Conservation (phyloP, 2,888 invertebrate species). For the Lochmaea capreae region DNA sequence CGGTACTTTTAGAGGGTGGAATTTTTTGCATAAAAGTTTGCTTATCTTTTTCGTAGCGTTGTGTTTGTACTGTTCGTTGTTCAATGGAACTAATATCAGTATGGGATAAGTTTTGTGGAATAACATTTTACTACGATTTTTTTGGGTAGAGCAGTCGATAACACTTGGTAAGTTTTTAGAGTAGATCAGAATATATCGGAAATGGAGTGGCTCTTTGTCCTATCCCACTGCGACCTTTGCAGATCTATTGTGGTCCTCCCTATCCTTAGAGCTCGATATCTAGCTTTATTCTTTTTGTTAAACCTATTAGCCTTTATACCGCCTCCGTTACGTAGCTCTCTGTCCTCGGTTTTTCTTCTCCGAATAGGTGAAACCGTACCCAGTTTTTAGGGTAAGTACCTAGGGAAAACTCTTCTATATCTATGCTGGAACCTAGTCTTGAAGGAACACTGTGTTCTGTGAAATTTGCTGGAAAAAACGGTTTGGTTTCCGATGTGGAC, state of each 20-base stretch:
- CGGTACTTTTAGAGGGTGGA: conserved; percentile 57
- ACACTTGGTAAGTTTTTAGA: conserved; percentile 62
- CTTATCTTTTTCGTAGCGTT: conserved; percentile 62
- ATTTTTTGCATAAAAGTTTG: conserved; percentile 60
- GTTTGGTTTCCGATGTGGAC: conserved; percentile 80
- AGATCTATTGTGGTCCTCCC: too few relatives aligned
- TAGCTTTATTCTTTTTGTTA: too few relatives aligned
- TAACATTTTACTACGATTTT: conserved; percentile 57
- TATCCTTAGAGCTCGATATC: too few relatives aligned
- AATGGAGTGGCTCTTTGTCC: too few relatives aligned
- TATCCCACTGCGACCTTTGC: too few relatives aligned
- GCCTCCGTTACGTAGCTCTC: too few relatives aligned
- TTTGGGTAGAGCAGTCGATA: conserved; percentile 49
- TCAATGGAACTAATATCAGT: conserved; percentile 67
- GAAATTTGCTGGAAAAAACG: conserved; percentile 60
- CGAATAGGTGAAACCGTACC: too few relatives aligned
- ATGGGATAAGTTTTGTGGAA: conserved; percentile 66
- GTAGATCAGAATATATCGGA: too few relatives aligned
- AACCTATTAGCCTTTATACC: too few relatives aligned
- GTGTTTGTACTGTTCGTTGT: conserved; percentile 64
- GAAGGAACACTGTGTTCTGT: conserved; percentile 53
- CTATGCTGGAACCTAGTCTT: conserved; percentile 61
- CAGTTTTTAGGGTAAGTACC: conserved; percentile 54
- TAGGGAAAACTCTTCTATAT: conserved; percentile 58
- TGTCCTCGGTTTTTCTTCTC: too few relatives aligned